Evolutionary conservation across 2,797 vertebrate genomes (phyloP).

Genomic region (Coluber constrictor): DNA sequence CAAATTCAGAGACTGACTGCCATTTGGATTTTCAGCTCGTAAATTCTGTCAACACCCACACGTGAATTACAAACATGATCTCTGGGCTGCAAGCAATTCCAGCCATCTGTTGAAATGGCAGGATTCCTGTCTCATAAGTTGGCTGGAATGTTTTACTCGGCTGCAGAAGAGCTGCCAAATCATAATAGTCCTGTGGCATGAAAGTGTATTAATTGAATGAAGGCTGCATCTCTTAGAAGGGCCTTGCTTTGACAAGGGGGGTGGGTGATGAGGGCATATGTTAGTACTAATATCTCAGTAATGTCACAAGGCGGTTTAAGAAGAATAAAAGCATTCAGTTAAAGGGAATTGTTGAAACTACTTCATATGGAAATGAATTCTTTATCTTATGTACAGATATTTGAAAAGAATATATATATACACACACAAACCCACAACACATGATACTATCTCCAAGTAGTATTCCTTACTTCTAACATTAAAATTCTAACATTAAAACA

Average conservation of each 20-base stretch:
- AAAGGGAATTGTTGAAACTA: neutral
- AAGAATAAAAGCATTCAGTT: constrained; percentile 16
- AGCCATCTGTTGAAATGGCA: constrained; percentile 71
- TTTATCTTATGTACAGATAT: neutral
- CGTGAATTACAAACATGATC: constrained; percentile 40
- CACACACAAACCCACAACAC: neutral
- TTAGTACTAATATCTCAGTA: neutral
- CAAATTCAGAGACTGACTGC: constrained; percentile 58
- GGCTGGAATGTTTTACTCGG: constrained; percentile 59
- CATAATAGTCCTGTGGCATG: constrained; percentile 58
- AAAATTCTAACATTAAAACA: constrained; percentile 17
- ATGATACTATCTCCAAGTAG: constrained; percentile 3
- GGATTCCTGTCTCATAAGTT: constrained; percentile 58
- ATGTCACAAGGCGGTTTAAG: neutral
- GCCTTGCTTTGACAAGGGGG: constrained; percentile 6
- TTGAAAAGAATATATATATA: neutral
- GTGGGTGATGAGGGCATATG: constrained; percentile 1
- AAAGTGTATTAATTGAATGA: constrained; percentile 48
- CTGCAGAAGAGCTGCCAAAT: constrained; percentile 54
- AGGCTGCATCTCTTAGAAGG: neutral
- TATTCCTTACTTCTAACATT: neutral
- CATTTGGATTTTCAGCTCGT: constrained; percentile 63
- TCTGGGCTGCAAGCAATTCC: constrained; percentile 58
- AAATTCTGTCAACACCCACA: constrained; percentile 63
- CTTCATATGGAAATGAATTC: neutral